Evolutionary conservation across 2,113 vertebrate species (phyloP), one percentile per base, ranked within the genome.

Genomic region (Lampris incognitus): DNA sequence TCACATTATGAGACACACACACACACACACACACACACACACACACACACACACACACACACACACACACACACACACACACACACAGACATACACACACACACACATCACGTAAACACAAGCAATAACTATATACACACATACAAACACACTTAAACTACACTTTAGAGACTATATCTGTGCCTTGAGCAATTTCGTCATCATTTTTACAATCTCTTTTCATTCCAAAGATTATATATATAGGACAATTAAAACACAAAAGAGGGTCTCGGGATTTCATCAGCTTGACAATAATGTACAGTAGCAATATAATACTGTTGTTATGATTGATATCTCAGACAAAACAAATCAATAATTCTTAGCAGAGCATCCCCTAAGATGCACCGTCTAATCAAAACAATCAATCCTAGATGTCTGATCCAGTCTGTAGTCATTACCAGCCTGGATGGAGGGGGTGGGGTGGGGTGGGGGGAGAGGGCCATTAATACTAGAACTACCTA

Each of bases 361-460:
- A 90, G 79, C 82, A 83, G 73, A 5, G 42, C 69, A 76, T 87
- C 87, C 81, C 64, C 83, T 77, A 76, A 90, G 78, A 87, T 82
- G 78, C 77, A 63, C 57, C 54, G 44, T 85, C 88, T 91, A 90
- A 93, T 93, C 89, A 90, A 87, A 93, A 86, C 91, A 72, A 92
- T 92, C 92, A 90, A 93, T 90, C 91, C 69, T 86, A 55, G 66
- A 54, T 39, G 89, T 90, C 87, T 42, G 5, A 65, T 55, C 39
- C 5, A 60, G 66, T 84, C 74, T 72, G 78, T 60, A 83, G 84
- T 89, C 89, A 82, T 91, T 91, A 91, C 79, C 79, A 66, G 78
- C 84, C 84, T 37, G 73, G 70, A n/a, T 11, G 54, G 54, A 11
- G 24, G 40, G 58, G 52, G 24, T 38, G 40, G 55, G 3, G 37